Evolutionary conservation across 1,140 invertebrate species (phyloP), one percentile per base, ranked within the genome.

Genomic region (Tetraneura akinire): DNA sequence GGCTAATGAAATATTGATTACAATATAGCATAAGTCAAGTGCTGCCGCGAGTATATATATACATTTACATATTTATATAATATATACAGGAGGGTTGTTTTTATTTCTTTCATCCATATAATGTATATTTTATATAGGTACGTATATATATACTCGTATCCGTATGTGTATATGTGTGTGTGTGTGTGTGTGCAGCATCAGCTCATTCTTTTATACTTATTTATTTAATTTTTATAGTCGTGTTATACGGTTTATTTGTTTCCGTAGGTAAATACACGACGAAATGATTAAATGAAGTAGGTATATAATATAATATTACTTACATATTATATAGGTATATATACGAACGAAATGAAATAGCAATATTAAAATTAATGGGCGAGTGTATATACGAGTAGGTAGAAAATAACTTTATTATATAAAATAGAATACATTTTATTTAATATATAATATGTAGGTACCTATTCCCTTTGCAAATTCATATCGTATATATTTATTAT

Each of bases 1-100:
- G 42, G 66, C 66, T 70, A 70, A 70, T 70, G 66, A 70, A 70
- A 70, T 70, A 70, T 70, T 70, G 66, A 70, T 70, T 70, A 49
- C 42, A 70, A 45, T 49, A 70, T 49, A n/a, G n/a, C n/a, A n/a
- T n/a, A 49, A 42, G 66, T 70, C 66, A 49, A 70, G 66, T 70
- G 45, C n/a, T n/a, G n/a, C 45, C 18, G 45, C 45, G 18, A 42
- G 45, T 49, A 29, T 26, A 49, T 18, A 49, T n/a, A n/a, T n/a
- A n/a, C n/a, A n/a, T n/a, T n/a, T n/a, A n/a, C n/a, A n/a, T n/a
- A n/a, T n/a, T n/a, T n/a, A n/a, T n/a, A n/a, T n/a, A n/a, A n/a
- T n/a, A n/a, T n/a, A n/a, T n/a, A n/a, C n/a, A n/a, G n/a, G 42
- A 47, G 66, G 66, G 66, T 29, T 6, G 66, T 26, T 70, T 70